These are phyloP conservation scores for Cynocephalus volans DNA, from an alignment of 2,113 vertebrate genomes.

Conservation along the genomic window DNA sequence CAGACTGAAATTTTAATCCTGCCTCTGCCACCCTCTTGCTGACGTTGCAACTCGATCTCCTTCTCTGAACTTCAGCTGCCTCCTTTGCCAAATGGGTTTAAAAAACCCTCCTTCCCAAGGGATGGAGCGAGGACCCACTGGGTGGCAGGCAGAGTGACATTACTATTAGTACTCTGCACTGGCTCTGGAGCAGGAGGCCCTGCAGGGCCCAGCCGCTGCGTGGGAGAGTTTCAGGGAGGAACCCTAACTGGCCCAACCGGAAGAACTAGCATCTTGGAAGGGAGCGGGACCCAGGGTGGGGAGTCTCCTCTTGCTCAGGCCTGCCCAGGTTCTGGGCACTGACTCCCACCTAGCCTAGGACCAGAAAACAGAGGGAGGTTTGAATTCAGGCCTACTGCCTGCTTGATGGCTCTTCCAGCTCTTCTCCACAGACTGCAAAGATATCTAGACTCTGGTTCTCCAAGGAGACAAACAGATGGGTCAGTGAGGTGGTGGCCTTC, in stretches of 20 bases:
- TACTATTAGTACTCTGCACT: not conserved
- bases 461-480: not conserved
- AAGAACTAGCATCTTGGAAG: slow-evolving; percentile 76
- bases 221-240: slow-evolving; percentile 86
- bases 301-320: slow-evolving; percentile 78
- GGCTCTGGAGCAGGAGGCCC: slow-evolving; percentile 63
- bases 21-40: not conserved
- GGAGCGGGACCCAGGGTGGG: slow-evolving; percentile 77
- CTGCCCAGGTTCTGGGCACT: slow-evolving; percentile 70
- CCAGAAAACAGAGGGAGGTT: slow-evolving; percentile 28
- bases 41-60: not conserved
- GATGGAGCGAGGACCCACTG: not conserved
- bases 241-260: slow-evolving; percentile 77
- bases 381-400: not conserved
- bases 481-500: not conserved
- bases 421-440: not conserved
- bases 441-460: not conserved
- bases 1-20: not conserved
- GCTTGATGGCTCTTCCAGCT: not conserved
- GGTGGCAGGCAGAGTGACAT: not conserved
- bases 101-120: not conserved
- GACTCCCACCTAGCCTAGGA: slow-evolving; percentile 50
- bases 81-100: not conserved
- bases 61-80: slow-evolving; percentile 34
- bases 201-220: slow-evolving; percentile 56